These are phyloP conservation scores for Coelogynopora nodosa DNA, from an alignment of 2,888 invertebrate genomes.

Conservation along the genomic window DNA sequence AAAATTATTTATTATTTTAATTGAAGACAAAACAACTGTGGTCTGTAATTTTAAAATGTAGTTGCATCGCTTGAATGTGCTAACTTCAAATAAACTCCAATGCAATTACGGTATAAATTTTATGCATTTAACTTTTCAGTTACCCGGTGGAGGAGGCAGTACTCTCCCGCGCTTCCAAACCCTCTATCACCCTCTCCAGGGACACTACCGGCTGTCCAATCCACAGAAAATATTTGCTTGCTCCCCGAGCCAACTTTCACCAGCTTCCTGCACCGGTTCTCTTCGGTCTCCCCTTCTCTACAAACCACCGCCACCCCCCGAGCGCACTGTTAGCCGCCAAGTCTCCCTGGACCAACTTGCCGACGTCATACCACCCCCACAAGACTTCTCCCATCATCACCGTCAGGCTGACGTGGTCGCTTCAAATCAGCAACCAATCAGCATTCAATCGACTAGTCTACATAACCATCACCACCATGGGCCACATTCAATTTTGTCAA, in stretches of 20 bases:
- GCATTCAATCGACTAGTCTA: background rate
- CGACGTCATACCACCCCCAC: slow-evolving; percentile 2
- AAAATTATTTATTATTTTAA: no score
- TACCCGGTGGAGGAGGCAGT: slow-evolving; percentile 12
- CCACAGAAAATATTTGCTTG: background rate
- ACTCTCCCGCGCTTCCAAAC: slow-evolving; percentile 2
- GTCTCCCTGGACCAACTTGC: background rate
- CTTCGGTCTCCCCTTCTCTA: background rate
- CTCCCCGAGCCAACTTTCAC: background rate
- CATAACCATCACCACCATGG: background rate
- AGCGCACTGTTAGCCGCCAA: slow-evolving; percentile 10
- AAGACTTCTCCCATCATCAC: background rate
- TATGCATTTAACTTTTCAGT: background rate
- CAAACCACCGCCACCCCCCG: background rate
- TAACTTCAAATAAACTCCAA: no score
- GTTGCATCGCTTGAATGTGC: no score
- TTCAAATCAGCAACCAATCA: background rate
- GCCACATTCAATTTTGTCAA: background rate
- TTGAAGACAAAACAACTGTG: no score
- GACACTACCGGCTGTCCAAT: background rate
- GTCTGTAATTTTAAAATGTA: no score
- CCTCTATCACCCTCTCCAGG: background rate
- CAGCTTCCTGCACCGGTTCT: background rate
- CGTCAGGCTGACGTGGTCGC: background rate
- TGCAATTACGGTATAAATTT: no score